Evolutionary conservation across 1,140 invertebrate genomes (phyloP), one percentile per base, ranked within the genome.

Genomic region (Drosophila hydei): DNA sequence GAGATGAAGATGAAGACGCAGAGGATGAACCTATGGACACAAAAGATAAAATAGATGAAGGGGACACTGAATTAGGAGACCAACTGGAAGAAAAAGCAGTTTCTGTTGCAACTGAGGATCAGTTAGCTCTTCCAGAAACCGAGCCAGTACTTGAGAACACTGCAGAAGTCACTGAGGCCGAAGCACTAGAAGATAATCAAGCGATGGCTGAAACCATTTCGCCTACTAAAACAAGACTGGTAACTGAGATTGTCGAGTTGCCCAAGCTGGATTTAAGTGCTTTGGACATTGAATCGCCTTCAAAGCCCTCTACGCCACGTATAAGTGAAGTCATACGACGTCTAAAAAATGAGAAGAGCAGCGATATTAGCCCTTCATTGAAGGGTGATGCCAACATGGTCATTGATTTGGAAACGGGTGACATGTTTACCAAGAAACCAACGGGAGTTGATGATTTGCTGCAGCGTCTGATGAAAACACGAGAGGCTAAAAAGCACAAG

Each of bases 391-490:
- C 93, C 19, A 92, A 93, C 77, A 92, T 92, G 74, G 69, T 94
- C 4, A 94, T 95, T 48, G 93, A 94, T 77, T 79, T 94, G 40
- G 92, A 92, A 30, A 68, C 90, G 0, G 83, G 90, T 0, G 62
- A 88, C 12, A 83, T 91, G 73, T 79, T 89, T 23, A 56, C 75
- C 18, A 87, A 88, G 25, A 92, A 92, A 61, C 81, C 92, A 33
- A 91, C 91, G 36, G 93, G 93, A 33, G 89, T 94, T 0, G 89
- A 92, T 51, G 83, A 91, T 48, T 91, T 95, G 38, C 90, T 94
- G 54, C 79, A 94, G 58, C 90, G 94, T 61, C 94, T 94, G 76
- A 88, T 93, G 14, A 92, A 93, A 54, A 94, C 95, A 51, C 87
- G 91, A 0, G 83, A 89, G 33, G 70, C 71, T n/a, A 77, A 73